Evolutionary conservation across 2,888 invertebrate species (phyloP), one percentile per base, ranked within the genome.

Genomic region (Drosophila mulleri): DNA sequence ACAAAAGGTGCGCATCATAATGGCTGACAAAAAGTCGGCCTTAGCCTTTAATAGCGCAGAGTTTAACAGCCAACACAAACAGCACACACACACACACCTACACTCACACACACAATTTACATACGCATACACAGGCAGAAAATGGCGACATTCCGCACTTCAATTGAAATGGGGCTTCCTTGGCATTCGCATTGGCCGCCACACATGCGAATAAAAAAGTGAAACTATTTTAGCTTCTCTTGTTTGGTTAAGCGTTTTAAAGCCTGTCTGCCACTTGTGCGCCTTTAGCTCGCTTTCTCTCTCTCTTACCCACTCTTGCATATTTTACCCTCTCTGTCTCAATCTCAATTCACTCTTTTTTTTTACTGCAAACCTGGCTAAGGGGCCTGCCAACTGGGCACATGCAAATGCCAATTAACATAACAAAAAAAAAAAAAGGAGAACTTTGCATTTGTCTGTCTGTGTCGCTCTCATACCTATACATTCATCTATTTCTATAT

Each of bases 21-120:
- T 86, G 89, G 89, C 88, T 88, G 83, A 89, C 88, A 89, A 85
- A 86, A 89, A 86, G 86, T 86, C 88, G 89, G 89, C 85, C 85
- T 86, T 86, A 88, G 85, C 89, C 85, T 86, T 86, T 86, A 89
- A 86, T 86, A 87, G 85, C 78, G 82, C 76, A 74, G 89, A 86
- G 88, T 88, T 86, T 88, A 86, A 88, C 85, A 84, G 88, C 78
- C 85, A 84, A 84, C 89, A 88, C 84, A 84, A 86, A 83, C 87
- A 88, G 35, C 58, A 56, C 44, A 47, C 35, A 32, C 48, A 58
- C 39, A 32, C 47, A 29, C 47, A 47, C 9, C 14, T 61, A 52
- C 63, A 67, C 45, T 18, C 45, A 57, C 65, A 8, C 8, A 9
- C 29, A 29, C 29, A 26, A 6, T 64, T 9, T n/a, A 75, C 57